Base-by-base conservation (phyloP, 2,113 vertebrate species). In the Ceyx cyanopectus region DNA sequence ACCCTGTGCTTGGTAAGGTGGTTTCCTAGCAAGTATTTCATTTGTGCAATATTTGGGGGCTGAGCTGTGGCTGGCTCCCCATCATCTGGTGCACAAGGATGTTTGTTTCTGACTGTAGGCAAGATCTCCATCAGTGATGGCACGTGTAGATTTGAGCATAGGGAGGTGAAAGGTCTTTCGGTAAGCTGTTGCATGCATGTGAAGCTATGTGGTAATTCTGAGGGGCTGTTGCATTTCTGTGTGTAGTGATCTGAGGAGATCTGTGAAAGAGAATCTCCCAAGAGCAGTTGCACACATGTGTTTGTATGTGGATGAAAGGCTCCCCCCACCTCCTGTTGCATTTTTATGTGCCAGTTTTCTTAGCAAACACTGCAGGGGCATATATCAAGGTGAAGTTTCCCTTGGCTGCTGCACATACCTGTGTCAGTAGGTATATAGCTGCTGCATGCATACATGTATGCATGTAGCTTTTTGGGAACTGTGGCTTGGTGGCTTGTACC, bases 381-480 rank as follows among this genome's bases (percentile, higher is more conserved):
- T 0, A 3, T 48, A 32, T 29, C 14, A 29, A 62, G 60, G 46
- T 76, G 79, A 61, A 43, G 32, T 18, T 92, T 46, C 46, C 61
- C 29, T 10, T 1, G 17, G 58, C 27, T 68, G 32, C 68, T 62
- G 34, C 41, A 46, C 23, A 7, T 15, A 32, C 46, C 54, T 24
- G 48, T 78, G 81, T 63, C 60, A 67, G 78, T 7, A 41, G 82
- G 23, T 19, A 11, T 54, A 20, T 2, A 40, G 65, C 22, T 89
- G 61, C 72, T 45, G 60, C 53, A n/a, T 16, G 21, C 10, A 14
- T 23, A 9, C 0, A 0, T 37, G 24, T 7, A 37, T 26, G 21
- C 24, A 18, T 18, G 34, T 32, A 46, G 56, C 65, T 70, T 14
- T 76, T 26, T 46, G 10, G 58, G 20, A 90, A 80, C 69, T 85